Evolutionary conservation across 1,140 invertebrate species (phyloP).

Genomic region (Anadara kagoshimensis): DNA sequence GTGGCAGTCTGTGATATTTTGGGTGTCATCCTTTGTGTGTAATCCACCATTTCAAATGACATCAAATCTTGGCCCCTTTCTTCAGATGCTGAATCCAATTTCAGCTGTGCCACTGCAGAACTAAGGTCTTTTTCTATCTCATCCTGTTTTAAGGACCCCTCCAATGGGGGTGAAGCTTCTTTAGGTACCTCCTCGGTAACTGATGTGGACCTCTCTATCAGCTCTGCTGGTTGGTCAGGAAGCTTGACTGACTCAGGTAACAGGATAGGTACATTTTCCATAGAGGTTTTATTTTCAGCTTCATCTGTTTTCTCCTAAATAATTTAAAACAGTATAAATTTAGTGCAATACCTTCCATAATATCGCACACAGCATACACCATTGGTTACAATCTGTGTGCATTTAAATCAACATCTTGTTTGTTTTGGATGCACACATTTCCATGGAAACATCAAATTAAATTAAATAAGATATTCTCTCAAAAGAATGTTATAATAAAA

Average conservation of each 20-base stretch:
- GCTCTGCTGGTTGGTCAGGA: neutral
- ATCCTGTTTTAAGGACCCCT: too few relatives aligned
- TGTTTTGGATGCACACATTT: too few relatives aligned
- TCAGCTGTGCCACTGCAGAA: constrained; percentile 32
- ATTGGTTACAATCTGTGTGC: too few relatives aligned
- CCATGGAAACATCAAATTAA: too few relatives aligned
- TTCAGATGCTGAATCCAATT: constrained; percentile 5
- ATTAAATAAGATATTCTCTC: too few relatives aligned
- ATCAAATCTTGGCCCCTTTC: constrained; percentile 39
- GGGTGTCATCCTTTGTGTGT: constrained; percentile 11
- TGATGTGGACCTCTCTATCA: constrained; percentile 5
- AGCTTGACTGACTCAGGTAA: neutral
- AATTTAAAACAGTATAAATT: too few relatives aligned
- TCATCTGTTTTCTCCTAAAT: neutral
- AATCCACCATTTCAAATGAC: constrained; percentile 50
- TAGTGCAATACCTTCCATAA: too few relatives aligned
- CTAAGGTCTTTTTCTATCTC: constrained; percentile 21
- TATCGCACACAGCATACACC: too few relatives aligned
- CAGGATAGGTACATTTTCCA: neutral
- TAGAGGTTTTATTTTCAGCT: neutral
- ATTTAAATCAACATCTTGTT: too few relatives aligned
- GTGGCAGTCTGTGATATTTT: constrained; percentile 47
- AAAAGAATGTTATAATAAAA: too few relatives aligned
- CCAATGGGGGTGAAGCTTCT: neutral
- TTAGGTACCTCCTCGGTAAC: neutral